A percentile compares a stretch with the other conserved stretches of the same genome.
These are phyloP conservation scores for Petromus typicus DNA, from an alignment of 2,113 vertebrate genomes.

Conservation along the genomic window DNA sequence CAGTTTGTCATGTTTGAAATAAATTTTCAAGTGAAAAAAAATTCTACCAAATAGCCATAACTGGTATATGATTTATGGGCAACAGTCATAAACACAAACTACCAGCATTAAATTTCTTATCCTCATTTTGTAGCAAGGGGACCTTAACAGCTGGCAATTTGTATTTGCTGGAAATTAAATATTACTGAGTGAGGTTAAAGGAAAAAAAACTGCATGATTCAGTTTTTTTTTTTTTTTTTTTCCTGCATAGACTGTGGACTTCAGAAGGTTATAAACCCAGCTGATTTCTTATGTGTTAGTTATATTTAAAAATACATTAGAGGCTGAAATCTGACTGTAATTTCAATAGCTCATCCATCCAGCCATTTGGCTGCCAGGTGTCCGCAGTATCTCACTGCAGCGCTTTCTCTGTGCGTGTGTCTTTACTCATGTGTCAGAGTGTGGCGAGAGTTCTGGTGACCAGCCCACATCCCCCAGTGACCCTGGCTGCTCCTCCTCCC, in stretches of 20 bases:
- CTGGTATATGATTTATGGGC: conserved; percentile 37
- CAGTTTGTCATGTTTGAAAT: conserved; percentile 51
- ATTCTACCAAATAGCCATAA: conserved; percentile 52
- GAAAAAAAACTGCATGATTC: not conserved
- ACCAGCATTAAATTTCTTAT: conserved; percentile 58
- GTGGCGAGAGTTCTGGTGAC: not conserved
- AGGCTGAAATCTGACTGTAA: conserved; percentile 65
- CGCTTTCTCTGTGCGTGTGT: not conserved
- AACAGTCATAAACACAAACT: conserved; percentile 61
- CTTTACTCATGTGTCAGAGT: not conserved
- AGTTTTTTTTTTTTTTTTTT: conserved; percentile 18
- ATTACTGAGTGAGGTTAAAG: conserved; percentile 58
- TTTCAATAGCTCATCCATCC: conserved; percentile 16
- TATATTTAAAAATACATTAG: conserved; percentile 59
- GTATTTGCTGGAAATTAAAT: conserved; percentile 70
- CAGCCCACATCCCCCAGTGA: not conserved
- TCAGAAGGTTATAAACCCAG: conserved; percentile 51
- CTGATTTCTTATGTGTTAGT: conserved; percentile 56
- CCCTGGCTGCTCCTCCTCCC: not conserved
- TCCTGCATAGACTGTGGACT: not conserved
- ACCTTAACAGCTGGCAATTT: conserved; percentile 60
- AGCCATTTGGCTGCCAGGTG: not conserved
- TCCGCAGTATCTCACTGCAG: too few relatives aligned
- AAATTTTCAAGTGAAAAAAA: conserved; percentile 65
- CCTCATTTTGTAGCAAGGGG: conserved; percentile 47